A percentile compares a stretch with the other conserved stretches of the same genome.
phyloP scores from a whole-genome alignment of 2,113 vertebrate genomes.

The Limanda limanda region DNA sequence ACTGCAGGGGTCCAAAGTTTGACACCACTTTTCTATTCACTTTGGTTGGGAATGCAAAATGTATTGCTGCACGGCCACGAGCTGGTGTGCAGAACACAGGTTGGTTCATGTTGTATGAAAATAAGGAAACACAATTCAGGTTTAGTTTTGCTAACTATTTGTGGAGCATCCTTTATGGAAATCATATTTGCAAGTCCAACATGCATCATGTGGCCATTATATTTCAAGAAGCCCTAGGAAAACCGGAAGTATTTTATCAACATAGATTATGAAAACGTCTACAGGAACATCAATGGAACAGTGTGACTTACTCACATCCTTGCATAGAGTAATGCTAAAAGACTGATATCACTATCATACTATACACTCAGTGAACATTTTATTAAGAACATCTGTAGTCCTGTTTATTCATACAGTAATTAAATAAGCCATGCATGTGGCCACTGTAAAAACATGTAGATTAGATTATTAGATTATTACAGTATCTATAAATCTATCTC shows the following conservation, averaged over 20 bases:
- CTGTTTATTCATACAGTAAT: neutral
- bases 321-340: too few relatives aligned
- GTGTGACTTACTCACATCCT: too few relatives aligned
- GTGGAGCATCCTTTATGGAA: neutral
- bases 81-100: neutral
- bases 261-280: too few relatives aligned
- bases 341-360: neutral
- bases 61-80: neutral
- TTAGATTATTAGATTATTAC: neutral
- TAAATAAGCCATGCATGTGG: neutral
- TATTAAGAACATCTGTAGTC: neutral
- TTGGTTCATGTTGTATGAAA: neutral
- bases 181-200: neutral
- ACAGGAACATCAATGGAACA: too few relatives aligned
- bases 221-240: too few relatives aligned
- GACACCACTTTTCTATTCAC: neutral
- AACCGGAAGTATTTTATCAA: too few relatives aligned
- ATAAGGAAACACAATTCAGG: neutral
- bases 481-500: too few relatives aligned
- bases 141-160: neutral
- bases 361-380: neutral
- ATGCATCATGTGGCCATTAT: neutral
- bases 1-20: neutral
- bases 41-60: neutral
- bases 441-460: neutral